These are phyloP conservation scores for Ciona savignyi DNA, from an alignment of 23 tunicate genomes.

Conservation along the genomic window DNA sequence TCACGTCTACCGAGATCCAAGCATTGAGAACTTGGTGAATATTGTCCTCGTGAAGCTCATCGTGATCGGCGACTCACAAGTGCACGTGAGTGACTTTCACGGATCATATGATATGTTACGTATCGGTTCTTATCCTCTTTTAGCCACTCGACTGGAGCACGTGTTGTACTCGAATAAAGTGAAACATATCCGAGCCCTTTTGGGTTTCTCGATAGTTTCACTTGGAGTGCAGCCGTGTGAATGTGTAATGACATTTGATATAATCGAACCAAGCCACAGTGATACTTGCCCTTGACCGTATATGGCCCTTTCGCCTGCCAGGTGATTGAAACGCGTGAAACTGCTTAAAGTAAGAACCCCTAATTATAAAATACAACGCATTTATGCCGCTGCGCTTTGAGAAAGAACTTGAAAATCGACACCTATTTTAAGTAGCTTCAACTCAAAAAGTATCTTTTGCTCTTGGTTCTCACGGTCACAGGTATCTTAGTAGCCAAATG, in stretches of 20 bases:
- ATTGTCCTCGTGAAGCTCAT: constrained; percentile 75
- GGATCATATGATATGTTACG: not conserved
- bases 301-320: not conserved
- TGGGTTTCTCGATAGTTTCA: not conserved
- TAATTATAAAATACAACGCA: not conserved
- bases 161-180: not conserved
- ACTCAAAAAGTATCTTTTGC: not conserved
- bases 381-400: not conserved
- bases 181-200: not conserved
- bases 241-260: not conserved
- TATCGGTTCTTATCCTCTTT: not conserved
- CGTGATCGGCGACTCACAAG: constrained; percentile 57
- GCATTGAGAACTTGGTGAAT: constrained; percentile 77
- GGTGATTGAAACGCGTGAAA: not conserved
- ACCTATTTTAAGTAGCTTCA: not conserved
- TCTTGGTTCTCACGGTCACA: not conserved
- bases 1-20: constrained; percentile 69
- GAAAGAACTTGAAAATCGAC: not conserved
- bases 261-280: not conserved
- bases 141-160: not conserved
- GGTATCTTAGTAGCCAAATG: not conserved
- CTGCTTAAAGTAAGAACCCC: not conserved
- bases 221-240: not conserved
- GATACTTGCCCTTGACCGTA: not conserved
- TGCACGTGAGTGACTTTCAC: constrained; percentile 36